These are phyloP conservation scores for Mastacembelus armatus DNA, from an alignment of 2,797 vertebrate genomes.

Conservation along the genomic window DNA sequence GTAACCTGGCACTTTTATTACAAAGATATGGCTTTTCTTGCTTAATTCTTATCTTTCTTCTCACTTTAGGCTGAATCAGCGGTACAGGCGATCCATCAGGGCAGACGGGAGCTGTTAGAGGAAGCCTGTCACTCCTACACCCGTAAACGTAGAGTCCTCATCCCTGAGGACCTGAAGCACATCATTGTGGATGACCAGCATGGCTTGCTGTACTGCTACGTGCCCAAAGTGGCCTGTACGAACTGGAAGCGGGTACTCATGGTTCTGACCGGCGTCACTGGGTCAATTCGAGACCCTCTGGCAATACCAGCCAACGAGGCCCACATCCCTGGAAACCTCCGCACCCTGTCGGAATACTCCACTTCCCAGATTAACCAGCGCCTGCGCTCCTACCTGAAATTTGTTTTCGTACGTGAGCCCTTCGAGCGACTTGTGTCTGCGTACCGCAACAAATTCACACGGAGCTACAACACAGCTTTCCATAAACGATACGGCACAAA, in stretches of 20 bases:
- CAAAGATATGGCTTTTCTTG: not conserved
- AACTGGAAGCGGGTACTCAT: conserved; percentile 96
- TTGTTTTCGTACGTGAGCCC: conserved; percentile 92
- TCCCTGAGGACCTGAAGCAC: conserved; percentile 89
- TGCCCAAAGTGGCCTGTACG: conserved; percentile 95
- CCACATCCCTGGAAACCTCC: conserved; percentile 88
- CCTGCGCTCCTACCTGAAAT: conserved; percentile 92
- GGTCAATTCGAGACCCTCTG: conserved; percentile 83
- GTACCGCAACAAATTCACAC: conserved; percentile 91
- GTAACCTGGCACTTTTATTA: no score
- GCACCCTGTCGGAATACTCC: conserved; percentile 88
- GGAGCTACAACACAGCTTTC: conserved; percentile 90
- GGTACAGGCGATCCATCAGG: conserved; percentile 85
- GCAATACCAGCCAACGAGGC: conserved; percentile 90
- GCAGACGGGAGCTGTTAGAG: conserved; percentile 86
- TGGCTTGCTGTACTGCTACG: conserved; percentile 92
- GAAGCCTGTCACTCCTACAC: conserved; percentile 87
- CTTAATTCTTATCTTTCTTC: not conserved
- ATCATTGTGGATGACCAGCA: conserved; percentile 91
- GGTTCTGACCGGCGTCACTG: conserved; percentile 86
- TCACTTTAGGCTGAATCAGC: conserved; percentile 76
- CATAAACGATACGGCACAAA: conserved; percentile 90
- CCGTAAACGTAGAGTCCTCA: conserved; percentile 87
- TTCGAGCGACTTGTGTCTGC: conserved; percentile 92
- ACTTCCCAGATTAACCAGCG: conserved; percentile 89